Evolutionary conservation across 2,797 vertebrate species (phyloP).

Genomic region (Dryobates pubescens): DNA sequence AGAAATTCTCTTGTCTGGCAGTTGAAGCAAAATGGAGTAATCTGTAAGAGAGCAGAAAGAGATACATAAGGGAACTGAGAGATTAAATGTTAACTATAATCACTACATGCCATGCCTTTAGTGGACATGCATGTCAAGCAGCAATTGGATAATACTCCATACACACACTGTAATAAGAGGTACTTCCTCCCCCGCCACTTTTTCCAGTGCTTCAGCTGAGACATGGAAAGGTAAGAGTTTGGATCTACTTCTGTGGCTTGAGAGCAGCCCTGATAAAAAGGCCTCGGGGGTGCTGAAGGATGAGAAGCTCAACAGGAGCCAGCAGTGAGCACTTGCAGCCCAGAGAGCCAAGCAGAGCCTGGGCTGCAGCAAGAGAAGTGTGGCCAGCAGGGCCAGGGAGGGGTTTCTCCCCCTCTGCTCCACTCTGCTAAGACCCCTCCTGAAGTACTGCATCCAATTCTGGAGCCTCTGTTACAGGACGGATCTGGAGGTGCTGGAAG

Average conservation of each 20-base stretch:
- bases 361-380: no score
- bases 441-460: no score
- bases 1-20: neutral
- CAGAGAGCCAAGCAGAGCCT: no score
- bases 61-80: neutral
- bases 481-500: no score
- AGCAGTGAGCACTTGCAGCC: no score
- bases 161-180: neutral
- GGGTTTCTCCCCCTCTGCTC: no score
- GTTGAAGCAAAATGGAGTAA: neutral
- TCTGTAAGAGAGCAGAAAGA: slow-evolving; percentile 47
- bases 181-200: neutral
- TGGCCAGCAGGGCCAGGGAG: no score
- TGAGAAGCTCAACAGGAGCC: no score
- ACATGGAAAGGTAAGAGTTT: neutral
- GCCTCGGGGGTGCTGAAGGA: no score
- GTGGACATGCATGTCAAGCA: neutral
- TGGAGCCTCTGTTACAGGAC: no score
- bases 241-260: neutral
- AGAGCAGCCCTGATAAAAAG: no score
- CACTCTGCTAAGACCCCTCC: no score
- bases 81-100: neutral
- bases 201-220: neutral
- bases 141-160: neutral
- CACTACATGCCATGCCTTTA: neutral